Conservation (phyloP, 2,888 invertebrate species). For the Ganaspis brasiliensis region DNA sequence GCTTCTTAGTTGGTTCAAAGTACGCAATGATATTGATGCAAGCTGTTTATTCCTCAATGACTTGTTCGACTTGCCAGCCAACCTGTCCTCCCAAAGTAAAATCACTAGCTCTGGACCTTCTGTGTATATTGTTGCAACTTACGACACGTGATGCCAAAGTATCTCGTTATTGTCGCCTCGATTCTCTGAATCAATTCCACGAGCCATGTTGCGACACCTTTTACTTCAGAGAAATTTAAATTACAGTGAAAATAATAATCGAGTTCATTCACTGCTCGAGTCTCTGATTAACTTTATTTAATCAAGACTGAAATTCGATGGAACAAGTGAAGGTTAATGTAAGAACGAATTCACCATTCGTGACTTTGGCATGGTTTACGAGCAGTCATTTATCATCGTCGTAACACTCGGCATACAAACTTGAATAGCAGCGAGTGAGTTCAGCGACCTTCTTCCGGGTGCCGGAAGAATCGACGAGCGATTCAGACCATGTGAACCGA, state of each 20-base stretch:
- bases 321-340: not conserved
- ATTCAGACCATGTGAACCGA: constrained; percentile 22
- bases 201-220: not conserved
- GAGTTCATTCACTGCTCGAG: not conserved
- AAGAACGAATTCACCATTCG: constrained; percentile 13
- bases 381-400: constrained; percentile 23
- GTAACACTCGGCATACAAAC: constrained; percentile 1
- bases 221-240: not conserved
- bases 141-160: constrained; percentile 10
- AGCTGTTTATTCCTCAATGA: constrained; percentile 35
- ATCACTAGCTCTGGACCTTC: constrained; percentile 6
- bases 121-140: constrained; percentile 13
- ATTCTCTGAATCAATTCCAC: not conserved
- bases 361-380: constrained; percentile 24
- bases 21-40: constrained; percentile 27
- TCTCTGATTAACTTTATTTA: not conserved
- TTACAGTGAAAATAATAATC: not conserved
- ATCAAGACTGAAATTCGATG: constrained; percentile 11
- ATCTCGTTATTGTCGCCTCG: constrained; percentile 16
- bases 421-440: constrained; percentile 28
- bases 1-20: constrained; percentile 13
- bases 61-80: constrained; percentile 24
- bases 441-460: constrained; percentile 36
- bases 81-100: constrained; percentile 26
- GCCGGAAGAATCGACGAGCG: constrained; percentile 36